Evolutionary conservation across 2,113 vertebrate species (phyloP), one percentile per base, ranked within the genome.

Genomic region (Poecilia latipinna): DNA sequence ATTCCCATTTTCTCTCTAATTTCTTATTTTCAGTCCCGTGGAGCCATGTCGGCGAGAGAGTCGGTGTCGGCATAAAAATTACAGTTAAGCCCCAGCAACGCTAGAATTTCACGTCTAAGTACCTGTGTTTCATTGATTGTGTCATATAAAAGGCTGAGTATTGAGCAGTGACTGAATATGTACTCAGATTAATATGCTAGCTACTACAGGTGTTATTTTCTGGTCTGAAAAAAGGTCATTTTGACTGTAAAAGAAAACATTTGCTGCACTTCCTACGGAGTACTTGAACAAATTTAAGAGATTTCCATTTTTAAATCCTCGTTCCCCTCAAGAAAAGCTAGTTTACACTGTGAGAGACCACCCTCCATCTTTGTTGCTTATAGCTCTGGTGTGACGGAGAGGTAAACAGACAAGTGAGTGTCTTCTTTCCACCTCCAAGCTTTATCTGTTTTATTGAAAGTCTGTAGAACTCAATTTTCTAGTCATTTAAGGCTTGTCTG

Each of bases 401-500:
- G 51, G 68, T 67, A 87, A 88, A 77, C 68, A 74, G 68, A 87
- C 80, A 66, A 73, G 71, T 60, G 68, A 73, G 77, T 70, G 70
- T 81, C 66, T 61, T 77, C 82, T 75, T 77, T 35, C 75, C 33
- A 70, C 74, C 79, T 86, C 83, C 32, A 24, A 88, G 78, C 87
- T 70, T 42, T 73, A 79, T 87, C 66, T 79, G 61, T 84, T 85
- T 83, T 83, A 83, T 63, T 69, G 33, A 57, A 62, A 86, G 80
- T 81, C 82, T 78, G 71, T 78, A 77, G 67, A 83, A 89, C 78
- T 90, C 84, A 79, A 86, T 90, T 90, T 86, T 75, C 79, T 88
- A 86, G 81, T 92, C 79, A 87, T 87, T 88, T 89, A 88, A 82
- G 51, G 73, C 62, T 44, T 71, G 79, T 77, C 74, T 51, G 48